phyloP scores from a whole-genome alignment of 2,113 vertebrate genomes.

The Anolis carolinensis region DNA sequence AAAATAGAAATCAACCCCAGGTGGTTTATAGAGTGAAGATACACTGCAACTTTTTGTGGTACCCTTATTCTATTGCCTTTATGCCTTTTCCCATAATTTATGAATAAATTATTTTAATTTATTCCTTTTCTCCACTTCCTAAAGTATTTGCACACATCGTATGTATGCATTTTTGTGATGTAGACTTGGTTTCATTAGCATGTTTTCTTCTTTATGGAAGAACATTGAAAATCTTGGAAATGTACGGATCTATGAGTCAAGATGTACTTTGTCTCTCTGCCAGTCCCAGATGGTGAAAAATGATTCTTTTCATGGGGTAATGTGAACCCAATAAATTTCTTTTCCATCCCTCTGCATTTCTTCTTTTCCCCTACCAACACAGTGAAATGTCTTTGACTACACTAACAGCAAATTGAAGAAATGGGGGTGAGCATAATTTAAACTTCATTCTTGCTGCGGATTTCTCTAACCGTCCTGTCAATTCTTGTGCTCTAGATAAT shows the following conservation, averaged over 20 bases:
- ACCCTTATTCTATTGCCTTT: neutral
- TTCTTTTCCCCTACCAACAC: neutral
- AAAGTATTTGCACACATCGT: neutral
- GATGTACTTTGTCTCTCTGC: neutral
- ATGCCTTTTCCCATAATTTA: neutral
- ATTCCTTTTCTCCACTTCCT: neutral
- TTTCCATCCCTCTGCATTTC: neutral
- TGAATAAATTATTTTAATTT: neutral
- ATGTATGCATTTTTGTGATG: neutral
- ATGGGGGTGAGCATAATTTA: slow-evolving; percentile 55
- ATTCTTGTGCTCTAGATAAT: slow-evolving; percentile 62
- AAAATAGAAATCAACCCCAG: no score
- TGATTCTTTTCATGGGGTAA: neutral
- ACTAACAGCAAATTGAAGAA: slow-evolving; percentile 53
- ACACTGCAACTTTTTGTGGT: no score
- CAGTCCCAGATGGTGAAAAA: neutral
- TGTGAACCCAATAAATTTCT: no score
- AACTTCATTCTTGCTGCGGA: slow-evolving; percentile 59
- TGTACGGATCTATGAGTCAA: neutral
- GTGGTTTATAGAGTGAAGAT: no score
- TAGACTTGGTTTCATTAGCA: neutral
- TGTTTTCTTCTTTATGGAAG: neutral
- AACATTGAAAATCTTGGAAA: neutral
- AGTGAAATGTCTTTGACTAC: neutral
- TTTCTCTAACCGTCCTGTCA: slow-evolving; percentile 69